Evolutionary conservation across 2,888 invertebrate species (phyloP).

Genomic region (Anodontia alba): DNA sequence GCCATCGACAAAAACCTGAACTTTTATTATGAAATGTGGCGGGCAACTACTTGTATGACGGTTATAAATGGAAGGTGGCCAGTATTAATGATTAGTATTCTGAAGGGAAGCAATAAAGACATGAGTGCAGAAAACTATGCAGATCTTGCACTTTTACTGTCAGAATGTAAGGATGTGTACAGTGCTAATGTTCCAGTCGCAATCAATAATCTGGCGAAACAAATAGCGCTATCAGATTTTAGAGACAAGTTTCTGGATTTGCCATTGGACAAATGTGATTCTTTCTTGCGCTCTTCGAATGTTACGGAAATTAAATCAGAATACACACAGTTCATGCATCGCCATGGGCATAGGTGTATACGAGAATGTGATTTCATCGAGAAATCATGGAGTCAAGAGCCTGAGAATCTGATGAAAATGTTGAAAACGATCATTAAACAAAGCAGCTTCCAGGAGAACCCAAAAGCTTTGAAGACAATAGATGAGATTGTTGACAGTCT

Average conservation of each 20-base stretch:
- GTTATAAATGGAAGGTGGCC: not conserved
- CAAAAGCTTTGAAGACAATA: not conserved
- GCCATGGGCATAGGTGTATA: slow-evolving; percentile 89
- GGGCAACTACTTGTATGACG: not conserved
- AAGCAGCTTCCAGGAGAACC: not conserved
- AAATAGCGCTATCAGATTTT: not conserved
- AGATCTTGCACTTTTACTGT: slow-evolving; percentile 2
- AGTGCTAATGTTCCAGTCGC: slow-evolving; percentile 29
- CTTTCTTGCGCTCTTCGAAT: not conserved
- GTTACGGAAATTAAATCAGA: not conserved
- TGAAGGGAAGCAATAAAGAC: not conserved
- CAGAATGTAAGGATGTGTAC: not conserved
- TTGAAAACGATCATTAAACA: slow-evolving; percentile 86
- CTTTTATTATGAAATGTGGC: not conserved
- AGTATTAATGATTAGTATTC: not conserved
- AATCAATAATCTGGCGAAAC: slow-evolving; percentile 9
- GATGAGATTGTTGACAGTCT: slow-evolving; percentile 16
- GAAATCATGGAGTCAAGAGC: slow-evolving; percentile 65
- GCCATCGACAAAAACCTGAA: not conserved
- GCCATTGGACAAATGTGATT: not conserved
- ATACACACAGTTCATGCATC: slow-evolving; percentile 86
- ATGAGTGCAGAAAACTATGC: not conserved
- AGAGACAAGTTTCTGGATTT: not conserved
- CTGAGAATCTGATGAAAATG: slow-evolving; percentile 59
- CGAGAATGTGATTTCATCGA: slow-evolving; percentile 85